Conservation (phyloP, 2,888 invertebrate species). For the Scaptomyza tumidula region DNA sequence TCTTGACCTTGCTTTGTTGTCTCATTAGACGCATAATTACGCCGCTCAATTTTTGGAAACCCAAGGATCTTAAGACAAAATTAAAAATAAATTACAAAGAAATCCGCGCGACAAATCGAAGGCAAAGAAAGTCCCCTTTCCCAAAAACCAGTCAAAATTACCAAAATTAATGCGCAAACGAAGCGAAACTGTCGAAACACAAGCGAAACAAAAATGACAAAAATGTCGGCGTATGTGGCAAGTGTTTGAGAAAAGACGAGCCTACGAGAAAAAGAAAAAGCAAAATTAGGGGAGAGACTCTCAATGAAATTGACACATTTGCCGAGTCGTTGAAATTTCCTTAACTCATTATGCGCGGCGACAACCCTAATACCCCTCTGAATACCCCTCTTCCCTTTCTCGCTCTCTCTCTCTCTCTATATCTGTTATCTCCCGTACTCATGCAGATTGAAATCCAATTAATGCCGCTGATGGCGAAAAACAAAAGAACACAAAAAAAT, state of each 20-base stretch:
- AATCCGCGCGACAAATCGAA: constrained; percentile 70
- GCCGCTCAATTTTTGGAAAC: constrained; percentile 46
- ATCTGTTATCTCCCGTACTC: background rate
- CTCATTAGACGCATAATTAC: constrained; percentile 78
- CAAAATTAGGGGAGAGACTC: constrained; percentile 16
- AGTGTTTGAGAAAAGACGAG: constrained; percentile 37
- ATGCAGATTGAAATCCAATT: constrained; percentile 75
- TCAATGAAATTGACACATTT: constrained; percentile 73
- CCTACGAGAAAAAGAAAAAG: constrained; percentile 9
- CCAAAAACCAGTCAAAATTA: constrained; percentile 71
- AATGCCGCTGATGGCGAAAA: constrained; percentile 67
- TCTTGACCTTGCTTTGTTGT: constrained; percentile 69
- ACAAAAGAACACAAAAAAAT: constrained; percentile 32
- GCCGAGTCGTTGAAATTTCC: constrained; percentile 71
- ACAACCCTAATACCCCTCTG: constrained; percentile 52
- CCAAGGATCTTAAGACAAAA: constrained; percentile 58
- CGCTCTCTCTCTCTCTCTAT: background rate
- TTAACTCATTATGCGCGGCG: constrained; percentile 68
- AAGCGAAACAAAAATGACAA: constrained; percentile 40
- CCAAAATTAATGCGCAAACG: constrained; percentile 74
- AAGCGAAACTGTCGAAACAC: constrained; percentile 65
- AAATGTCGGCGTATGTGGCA: constrained; percentile 60
- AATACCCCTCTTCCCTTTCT: too few relatives aligned
- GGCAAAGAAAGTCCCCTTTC: constrained; percentile 6
- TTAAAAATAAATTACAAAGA: constrained; percentile 74